phyloP scores from a whole-genome alignment of 2,888 invertebrate species.

The Pristionchus maxplancki region DNA sequence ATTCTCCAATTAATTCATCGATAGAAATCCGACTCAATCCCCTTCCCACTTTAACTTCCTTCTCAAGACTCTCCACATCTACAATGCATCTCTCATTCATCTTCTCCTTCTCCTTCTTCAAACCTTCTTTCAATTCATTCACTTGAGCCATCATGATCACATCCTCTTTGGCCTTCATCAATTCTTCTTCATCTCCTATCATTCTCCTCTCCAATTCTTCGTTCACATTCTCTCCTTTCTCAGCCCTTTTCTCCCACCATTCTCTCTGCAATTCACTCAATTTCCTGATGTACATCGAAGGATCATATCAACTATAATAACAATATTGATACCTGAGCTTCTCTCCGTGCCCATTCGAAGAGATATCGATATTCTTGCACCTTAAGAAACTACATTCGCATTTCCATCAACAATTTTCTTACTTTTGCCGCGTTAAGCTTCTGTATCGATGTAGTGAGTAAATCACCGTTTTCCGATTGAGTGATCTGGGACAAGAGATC shows the following conservation, averaged over 20 bases:
- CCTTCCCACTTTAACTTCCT: not conserved
- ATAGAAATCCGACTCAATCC: slow-evolving; percentile 11
- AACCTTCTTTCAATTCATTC: slow-evolving; percentile 40
- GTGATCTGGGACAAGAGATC: not conserved
- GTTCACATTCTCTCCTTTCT: not conserved
- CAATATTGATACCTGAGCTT: slow-evolving; percentile 3
- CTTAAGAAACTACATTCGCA: not conserved
- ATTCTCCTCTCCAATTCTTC: slow-evolving; percentile 29
- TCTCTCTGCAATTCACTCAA: not conserved
- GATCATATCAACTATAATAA: not conserved
- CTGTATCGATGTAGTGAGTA: not conserved
- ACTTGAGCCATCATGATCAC: slow-evolving; percentile 10
- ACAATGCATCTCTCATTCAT: not conserved
- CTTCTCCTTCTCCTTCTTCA: not conserved
- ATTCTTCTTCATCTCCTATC: not conserved
- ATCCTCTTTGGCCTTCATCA: slow-evolving; percentile 12
- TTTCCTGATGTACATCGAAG: not conserved
- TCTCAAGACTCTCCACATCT: not conserved
- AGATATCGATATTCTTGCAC: not conserved
- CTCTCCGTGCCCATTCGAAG: slow-evolving; percentile 41
- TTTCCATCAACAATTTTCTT: not conserved
- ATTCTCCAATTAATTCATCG: slow-evolving; percentile 37
- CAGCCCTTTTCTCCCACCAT: slow-evolving; percentile 39
- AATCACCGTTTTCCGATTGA: not conserved
- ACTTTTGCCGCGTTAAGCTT: slow-evolving; percentile 7